Conservation (phyloP, 2,888 invertebrate species). For the Campoplex nolae region DNA sequence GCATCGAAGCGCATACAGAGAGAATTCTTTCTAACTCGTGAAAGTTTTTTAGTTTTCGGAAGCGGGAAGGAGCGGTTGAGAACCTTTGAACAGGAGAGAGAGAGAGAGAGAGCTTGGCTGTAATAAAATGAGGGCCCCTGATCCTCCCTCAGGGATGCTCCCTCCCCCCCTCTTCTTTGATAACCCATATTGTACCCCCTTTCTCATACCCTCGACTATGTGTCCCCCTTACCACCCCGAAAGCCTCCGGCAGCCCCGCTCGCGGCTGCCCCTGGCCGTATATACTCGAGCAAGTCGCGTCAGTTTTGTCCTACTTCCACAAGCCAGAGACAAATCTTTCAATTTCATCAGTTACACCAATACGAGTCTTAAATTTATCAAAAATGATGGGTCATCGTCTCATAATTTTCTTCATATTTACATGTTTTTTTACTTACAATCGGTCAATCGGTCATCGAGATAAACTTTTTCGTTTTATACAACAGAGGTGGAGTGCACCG, state of each 20-base stretch:
- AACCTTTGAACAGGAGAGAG: conserved; percentile 77
- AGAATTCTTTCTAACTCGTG: conserved; percentile 21
- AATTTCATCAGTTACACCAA: conserved; percentile 67
- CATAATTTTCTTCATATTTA: conserved; percentile 80
- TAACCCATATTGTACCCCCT: conserved; percentile 84
- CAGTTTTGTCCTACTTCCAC: conserved; percentile 81
- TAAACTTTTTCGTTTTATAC: conserved; percentile 77
- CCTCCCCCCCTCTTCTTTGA: conserved; percentile 78
- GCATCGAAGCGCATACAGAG: background rate
- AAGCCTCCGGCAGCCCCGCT: conserved; percentile 70
- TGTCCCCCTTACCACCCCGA: conserved; percentile 69
- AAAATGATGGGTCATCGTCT: conserved; percentile 79
- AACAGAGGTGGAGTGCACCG: conserved; percentile 83
- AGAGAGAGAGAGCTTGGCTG: conserved; percentile 74
- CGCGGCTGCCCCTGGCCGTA: conserved; percentile 83
- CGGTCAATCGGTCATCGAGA: conserved; percentile 59
- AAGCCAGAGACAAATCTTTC: conserved; percentile 80
- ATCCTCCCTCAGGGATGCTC: conserved; percentile 82
- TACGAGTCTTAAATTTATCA: conserved; percentile 76
- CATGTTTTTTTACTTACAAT: conserved; percentile 69
- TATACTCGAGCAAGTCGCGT: conserved; percentile 82
- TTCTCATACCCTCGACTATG: conserved; percentile 61
- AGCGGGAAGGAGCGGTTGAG: conserved; percentile 78
- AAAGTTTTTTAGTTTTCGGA: conserved; percentile 25
- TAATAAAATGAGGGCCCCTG: conserved; percentile 85